Percentiles rank a stretch among this genome's conserved stretches.
phyloP scores from a whole-genome alignment of 2,888 invertebrate genomes.

The Parnassius smintheus region DNA sequence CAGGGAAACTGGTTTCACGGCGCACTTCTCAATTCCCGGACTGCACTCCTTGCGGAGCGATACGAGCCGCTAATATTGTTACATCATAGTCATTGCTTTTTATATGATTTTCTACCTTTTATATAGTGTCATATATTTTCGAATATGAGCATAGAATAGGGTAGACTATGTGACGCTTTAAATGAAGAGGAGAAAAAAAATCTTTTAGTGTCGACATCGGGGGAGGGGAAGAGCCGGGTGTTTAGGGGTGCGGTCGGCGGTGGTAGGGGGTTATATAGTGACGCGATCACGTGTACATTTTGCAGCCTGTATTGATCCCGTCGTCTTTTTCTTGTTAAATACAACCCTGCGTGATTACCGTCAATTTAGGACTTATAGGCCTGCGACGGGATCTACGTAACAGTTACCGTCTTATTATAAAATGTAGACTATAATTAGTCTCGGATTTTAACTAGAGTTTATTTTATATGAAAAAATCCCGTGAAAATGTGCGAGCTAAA shows the following conservation, averaged over 20 bases:
- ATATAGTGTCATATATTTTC: constrained; percentile 18
- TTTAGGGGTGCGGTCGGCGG: constrained; percentile 67
- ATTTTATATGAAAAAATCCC: too few species aligned
- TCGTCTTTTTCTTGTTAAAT: constrained; percentile 68
- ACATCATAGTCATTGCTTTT: constrained; percentile 35
- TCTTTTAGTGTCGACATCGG: constrained; percentile 66
- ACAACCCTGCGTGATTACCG: constrained; percentile 53
- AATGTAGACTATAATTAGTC: too few species aligned
- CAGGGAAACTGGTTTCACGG: constrained; percentile 63
- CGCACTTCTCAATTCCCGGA: constrained; percentile 41
- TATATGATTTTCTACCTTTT: constrained; percentile 1
- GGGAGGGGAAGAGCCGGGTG: constrained; percentile 64
- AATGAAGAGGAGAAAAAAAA: constrained; percentile 55
- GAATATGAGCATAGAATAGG: constrained; percentile 19
- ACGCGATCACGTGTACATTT: constrained; percentile 80
- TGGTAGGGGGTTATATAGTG: constrained; percentile 77
- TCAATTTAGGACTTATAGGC: constrained; percentile 30
- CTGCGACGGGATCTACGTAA: not conserved
- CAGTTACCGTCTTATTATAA: not conserved
- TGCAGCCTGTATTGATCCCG: constrained; percentile 78
- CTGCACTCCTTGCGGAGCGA: constrained; percentile 30
- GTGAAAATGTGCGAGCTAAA: too few species aligned
- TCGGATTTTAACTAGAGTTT: too few species aligned
- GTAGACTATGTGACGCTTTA: constrained; percentile 38
- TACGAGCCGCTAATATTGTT: constrained; percentile 32